phyloP scores from a whole-genome alignment of 2,888 invertebrate genomes.

The Strigamia maritima region DNA sequence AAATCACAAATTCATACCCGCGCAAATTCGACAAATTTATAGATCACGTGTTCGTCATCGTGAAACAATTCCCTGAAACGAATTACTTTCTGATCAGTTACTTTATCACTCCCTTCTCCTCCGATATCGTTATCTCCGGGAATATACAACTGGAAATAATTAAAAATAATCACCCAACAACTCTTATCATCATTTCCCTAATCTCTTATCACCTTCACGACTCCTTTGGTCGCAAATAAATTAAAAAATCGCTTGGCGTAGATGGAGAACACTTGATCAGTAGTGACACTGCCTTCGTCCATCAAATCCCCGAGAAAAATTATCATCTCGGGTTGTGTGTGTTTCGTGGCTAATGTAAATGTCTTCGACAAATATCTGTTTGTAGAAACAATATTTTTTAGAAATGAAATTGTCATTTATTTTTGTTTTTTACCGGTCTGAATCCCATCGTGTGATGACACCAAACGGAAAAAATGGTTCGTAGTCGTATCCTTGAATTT shows the following conservation, averaged over 20 bases:
- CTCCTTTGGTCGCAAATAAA: slow-evolving; percentile 59
- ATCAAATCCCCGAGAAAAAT: slow-evolving; percentile 90
- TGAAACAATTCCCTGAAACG: slow-evolving; percentile 73
- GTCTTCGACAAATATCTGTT: slow-evolving; percentile 74
- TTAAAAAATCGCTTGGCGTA: slow-evolving; percentile 71
- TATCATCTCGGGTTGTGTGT: slow-evolving; percentile 76
- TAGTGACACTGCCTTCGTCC: slow-evolving; percentile 86
- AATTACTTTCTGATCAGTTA: slow-evolving; percentile 64
- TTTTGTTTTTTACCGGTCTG: background rate
- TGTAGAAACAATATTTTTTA: background rate
- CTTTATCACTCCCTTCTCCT: slow-evolving; percentile 73
- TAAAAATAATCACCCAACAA: too few species aligned
- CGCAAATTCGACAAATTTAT: slow-evolving; percentile 52
- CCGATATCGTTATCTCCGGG: slow-evolving; percentile 98
- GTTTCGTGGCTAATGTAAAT: slow-evolving; percentile 67
- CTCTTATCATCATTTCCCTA: background rate
- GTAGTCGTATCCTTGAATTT: background rate
- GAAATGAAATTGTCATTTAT: slow-evolving; percentile 62
- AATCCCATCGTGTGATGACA: background rate
- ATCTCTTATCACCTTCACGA: slow-evolving; percentile 45
- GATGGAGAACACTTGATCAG: slow-evolving; percentile 64
- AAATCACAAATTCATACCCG: slow-evolving; percentile 48
- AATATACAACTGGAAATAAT: slow-evolving; percentile 63
- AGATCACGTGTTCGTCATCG: slow-evolving; percentile 60
- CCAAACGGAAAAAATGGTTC: background rate